Conservation (phyloP, 2,113 vertebrate genomes). For the Corythoichthys intestinalis region DNA sequence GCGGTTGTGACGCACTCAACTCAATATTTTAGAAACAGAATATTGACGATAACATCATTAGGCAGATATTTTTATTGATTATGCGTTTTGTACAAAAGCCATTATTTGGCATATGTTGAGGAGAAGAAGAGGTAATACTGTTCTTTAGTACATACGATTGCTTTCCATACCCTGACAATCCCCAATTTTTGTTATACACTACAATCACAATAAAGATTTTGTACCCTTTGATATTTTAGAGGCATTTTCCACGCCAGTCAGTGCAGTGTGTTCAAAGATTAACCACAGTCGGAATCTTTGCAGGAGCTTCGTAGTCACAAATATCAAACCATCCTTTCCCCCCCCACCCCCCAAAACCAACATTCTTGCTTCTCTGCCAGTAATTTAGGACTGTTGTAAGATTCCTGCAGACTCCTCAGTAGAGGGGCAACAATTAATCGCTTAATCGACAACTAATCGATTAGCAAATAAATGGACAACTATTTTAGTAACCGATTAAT, state of each 20-base stretch:
- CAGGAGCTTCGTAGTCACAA: slow-evolving; percentile 30
- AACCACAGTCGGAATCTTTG: slow-evolving; percentile 2
- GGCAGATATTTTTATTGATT: slow-evolving; percentile 51
- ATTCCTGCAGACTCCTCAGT: slow-evolving; percentile 24
- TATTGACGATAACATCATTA: slow-evolving; percentile 67
- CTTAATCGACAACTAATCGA: too few relatives aligned
- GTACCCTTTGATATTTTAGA: slow-evolving; percentile 11
- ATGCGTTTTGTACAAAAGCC: neutral
- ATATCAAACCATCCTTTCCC: slow-evolving; percentile 30
- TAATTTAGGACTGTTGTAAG: slow-evolving; percentile 38
- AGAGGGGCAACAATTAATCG: too few relatives aligned
- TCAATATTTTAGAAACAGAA: slow-evolving; percentile 30
- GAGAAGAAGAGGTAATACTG: too few relatives aligned
- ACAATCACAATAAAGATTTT: neutral
- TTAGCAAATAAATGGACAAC: too few relatives aligned
- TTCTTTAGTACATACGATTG: neutral
- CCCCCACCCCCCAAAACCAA: slow-evolving; percentile 33
- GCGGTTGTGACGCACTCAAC: neutral
- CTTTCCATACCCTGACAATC: too few relatives aligned
- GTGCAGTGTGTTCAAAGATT: neutral
- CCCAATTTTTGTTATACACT: too few relatives aligned
- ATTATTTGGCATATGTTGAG: too few relatives aligned
- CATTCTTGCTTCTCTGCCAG: slow-evolving; percentile 21
- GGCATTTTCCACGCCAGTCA: slow-evolving; percentile 21
- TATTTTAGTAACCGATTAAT: too few relatives aligned